Percentiles rank a stretch among this genome's conserved stretches.
Conservation (phyloP, 2,888 invertebrate species). For the Alcis repandata region DNA sequence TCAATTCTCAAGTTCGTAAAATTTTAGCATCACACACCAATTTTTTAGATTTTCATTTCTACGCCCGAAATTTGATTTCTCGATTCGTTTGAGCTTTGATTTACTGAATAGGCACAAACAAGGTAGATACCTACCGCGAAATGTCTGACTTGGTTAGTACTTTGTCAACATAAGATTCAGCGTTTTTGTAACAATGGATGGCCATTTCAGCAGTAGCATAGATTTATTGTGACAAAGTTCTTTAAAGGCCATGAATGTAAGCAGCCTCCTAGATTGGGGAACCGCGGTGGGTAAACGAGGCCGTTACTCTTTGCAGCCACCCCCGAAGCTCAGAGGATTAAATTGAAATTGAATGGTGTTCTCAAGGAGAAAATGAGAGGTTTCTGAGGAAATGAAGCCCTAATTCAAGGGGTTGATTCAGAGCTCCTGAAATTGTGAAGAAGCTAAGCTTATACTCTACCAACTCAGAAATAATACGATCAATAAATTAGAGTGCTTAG, state of each 20-base stretch:
- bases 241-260: conserved; percentile 3
- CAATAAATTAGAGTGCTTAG: no score
- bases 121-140: conserved; percentile 2
- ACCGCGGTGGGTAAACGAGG: conserved; percentile 58
- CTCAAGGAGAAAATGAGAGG: conserved; percentile 58
- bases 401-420: conserved; percentile 25
- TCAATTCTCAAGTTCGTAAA: neutral
- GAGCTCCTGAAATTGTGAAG: conserved; percentile 16
- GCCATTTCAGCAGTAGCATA: no score
- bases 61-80: conserved; percentile 47
- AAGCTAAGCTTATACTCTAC: conserved; percentile 8
- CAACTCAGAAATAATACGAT: neutral
- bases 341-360: conserved; percentile 75
- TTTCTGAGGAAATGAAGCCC: conserved; percentile 36
- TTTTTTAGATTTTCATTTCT: conserved; percentile 1
- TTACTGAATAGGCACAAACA: conserved; percentile 29
- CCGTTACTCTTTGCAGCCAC: conserved; percentile 67
- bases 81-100: conserved; percentile 41
- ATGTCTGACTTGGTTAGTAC: conserved; percentile 6
- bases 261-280: conserved; percentile 31
- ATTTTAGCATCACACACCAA: neutral
- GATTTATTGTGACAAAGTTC: conserved; percentile 18
- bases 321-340: conserved; percentile 64
- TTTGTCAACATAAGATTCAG: conserved; percentile 17
- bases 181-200: neutral